Evolutionary conservation across 2,888 invertebrate species (phyloP), one percentile per base, ranked within the genome.

Genomic region (Argynnis bischoffii): DNA sequence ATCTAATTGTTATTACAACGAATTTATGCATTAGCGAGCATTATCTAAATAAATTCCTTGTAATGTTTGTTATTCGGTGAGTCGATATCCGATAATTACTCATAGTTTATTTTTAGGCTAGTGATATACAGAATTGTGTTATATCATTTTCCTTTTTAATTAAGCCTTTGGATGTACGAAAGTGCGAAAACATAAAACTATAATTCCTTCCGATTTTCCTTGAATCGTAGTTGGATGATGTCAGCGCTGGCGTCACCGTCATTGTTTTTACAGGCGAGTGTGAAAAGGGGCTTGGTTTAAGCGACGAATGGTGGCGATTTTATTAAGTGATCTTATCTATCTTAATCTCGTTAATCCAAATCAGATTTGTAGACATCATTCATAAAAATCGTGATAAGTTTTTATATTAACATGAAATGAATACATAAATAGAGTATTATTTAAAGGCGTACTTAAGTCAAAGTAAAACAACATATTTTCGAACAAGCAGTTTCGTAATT

Each of bases 221-320:
- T 70, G 72, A 77, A 78, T 69, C 57, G n/a, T 67, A 41, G 8
- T 55, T 47, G 51, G 63, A 75, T 79, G 78, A 79, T 75, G 75
- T 79, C 77, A 79, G 21, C 66, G 57, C 46, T 64, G 53, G 63
- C 59, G 66, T 71, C 67, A 64, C 47, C 21, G 66, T 65, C 68
- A 72, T 70, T 71, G 71, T 72, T 72, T 53, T 64, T 55, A 56
- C 57, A 15, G 21, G 26, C 31, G 50, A 26, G 21, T 35, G 53
- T 41, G 21, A 66, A 59, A 8, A 46, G 50, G 51, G 50, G 50
- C 50, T 31, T 6, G 35, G 48, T 15, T n/a, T 26, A 66, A 66
- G 55, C 57, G 59, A 60, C 13, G 55, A 65, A 51, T 31, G 15
- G n/a, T 47, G 18, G 59, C 57, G 63, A 13, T 47, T 5, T 59